Evolutionary conservation across 2,888 invertebrate genomes (phyloP), one percentile per base, ranked within the genome.

Genomic region (Amorpha juglandis): DNA sequence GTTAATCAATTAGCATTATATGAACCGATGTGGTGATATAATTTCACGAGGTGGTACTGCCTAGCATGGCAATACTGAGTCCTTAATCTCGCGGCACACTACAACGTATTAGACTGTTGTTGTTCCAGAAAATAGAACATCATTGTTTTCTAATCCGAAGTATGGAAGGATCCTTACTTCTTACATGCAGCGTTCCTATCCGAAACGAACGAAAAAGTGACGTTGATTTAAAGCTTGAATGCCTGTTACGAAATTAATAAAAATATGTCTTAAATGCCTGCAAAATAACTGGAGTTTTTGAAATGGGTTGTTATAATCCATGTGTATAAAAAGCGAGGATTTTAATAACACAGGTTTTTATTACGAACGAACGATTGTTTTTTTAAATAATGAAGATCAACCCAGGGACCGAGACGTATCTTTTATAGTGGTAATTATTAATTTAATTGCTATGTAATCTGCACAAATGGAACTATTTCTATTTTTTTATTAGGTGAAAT

Each of bases 351-450:
- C 53, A 14, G 33, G 33, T 35, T 27, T 55, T 55, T 55, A 55
- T 16, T 55, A n/a, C n/a, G n/a, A n/a, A n/a, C n/a, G n/a, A 55
- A 35, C 35, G 16, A 55, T 55, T 55, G 35, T 55, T 16, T 55
- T n/a, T 4, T 55, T 16, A 4, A 55, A 55, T 35, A 35, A 55
- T 16, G 33, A 55, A 35, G 55, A 16, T 55, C 9, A 16, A 16
- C 55, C 7, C 16, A 35, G 35, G 35, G 1, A 8, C 35, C 11
- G 50, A 55, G 35, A 55, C 55, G 55, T 55, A 55, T 38, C 11
- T 55, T 55, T 35, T 55, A 35, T 55, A 38, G 4, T 35, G 7
- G 35, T 16, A 38, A 55, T 55, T 35, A 35, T 35, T 14, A 35
- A 35, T 55, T 55, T 55, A 53, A 53, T 53, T 53, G 33, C 33